These are phyloP conservation scores for Zapus hudsonius DNA, from an alignment of 2,113 vertebrate genomes.

Conservation along the genomic window DNA sequence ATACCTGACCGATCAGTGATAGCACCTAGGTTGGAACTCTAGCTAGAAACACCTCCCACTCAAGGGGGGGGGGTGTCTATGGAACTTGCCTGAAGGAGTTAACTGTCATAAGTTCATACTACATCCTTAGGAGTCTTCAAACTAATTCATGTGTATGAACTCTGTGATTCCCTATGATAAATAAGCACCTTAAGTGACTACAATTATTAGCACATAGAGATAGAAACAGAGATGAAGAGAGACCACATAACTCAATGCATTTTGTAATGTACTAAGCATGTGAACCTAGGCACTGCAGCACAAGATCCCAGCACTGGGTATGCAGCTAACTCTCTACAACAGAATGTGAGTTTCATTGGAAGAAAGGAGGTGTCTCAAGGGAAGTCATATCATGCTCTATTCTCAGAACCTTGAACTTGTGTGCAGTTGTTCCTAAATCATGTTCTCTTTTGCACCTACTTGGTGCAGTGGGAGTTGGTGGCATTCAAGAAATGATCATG, in stretches of 20 bases:
- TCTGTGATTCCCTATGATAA: not conserved
- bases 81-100: no score
- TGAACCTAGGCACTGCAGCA: fast-evolving
- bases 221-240: not conserved
- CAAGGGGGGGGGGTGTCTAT: no score
- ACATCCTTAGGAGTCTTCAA: not conserved
- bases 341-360: not conserved
- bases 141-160: not conserved
- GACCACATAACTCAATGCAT: not conserved
- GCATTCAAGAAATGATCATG: not conserved
- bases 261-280: not conserved
- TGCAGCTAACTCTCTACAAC: not conserved
- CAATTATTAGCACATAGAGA: not conserved
- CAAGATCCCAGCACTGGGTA: not conserved
- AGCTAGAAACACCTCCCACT: no score
- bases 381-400: not conserved
- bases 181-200: not conserved
- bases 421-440: not conserved
- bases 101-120: not conserved
- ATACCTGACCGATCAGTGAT: no score
- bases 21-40: no score
- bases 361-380: not conserved
- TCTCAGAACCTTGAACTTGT: not conserved
- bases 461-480: not conserved
- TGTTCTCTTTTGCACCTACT: no score